Evolutionary conservation across 2,113 vertebrate genomes (phyloP).

Genomic region (Pleuronectes platessa): DNA sequence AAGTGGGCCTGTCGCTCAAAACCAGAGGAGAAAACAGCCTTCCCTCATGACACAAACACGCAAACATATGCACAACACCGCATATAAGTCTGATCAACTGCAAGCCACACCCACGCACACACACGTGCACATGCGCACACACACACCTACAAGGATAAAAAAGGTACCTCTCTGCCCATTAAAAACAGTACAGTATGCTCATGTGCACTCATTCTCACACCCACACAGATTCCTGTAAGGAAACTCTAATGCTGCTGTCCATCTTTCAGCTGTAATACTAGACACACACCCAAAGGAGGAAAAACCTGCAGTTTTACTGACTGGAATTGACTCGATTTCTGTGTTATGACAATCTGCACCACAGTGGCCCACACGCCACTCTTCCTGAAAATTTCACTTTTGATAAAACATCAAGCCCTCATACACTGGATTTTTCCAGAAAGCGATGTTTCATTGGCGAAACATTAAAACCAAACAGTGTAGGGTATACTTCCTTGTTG

Average conservation of each 20-base stretch:
- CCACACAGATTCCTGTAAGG: constrained; percentile 76
- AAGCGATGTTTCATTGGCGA: neutral
- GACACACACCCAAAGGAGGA: constrained; percentile 53
- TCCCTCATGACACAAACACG: constrained; percentile 60
- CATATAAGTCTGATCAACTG: neutral
- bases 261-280: constrained; percentile 69
- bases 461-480: neutral
- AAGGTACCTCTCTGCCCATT: constrained; percentile 6
- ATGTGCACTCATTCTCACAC: constrained; percentile 68
- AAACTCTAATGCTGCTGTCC: constrained; percentile 58
- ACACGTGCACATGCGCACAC: constrained; percentile 12
- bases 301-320: constrained; percentile 57
- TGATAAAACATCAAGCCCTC: constrained; percentile 12
- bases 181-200: constrained; percentile 28
- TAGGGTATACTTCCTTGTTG: constrained; percentile 16
- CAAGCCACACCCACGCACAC: constrained; percentile 26
- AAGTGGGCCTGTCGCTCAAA: constrained; percentile 44
- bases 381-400: neutral
- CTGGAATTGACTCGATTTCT: constrained; percentile 42
- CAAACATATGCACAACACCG: constrained; percentile 51
- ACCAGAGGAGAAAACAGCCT: constrained; percentile 16
- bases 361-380: constrained; percentile 12
- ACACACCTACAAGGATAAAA: constrained; percentile 14
- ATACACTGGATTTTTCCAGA: neutral
- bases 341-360: constrained; percentile 22